Percentiles rank a stretch among this genome's conserved stretches.
phyloP scores from a whole-genome alignment of 1,140 invertebrate genomes.

The Sycobia sp. region DNA sequence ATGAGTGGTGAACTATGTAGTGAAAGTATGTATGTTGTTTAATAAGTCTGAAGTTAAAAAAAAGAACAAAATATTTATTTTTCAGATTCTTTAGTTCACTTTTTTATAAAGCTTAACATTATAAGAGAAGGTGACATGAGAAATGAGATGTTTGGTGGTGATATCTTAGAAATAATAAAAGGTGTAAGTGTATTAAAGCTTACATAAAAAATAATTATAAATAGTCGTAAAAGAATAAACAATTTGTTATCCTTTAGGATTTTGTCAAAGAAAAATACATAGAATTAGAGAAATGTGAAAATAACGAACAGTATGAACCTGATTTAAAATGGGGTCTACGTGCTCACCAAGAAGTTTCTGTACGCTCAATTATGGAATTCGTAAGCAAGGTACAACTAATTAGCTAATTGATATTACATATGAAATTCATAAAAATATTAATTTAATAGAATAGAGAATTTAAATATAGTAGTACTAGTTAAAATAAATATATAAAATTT shows the following conservation, averaged over 20 bases:
- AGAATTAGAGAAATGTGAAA: conserved; percentile 12
- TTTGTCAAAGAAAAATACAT: conserved; percentile 49
- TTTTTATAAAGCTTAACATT: conserved; percentile 43
- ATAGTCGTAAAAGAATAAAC: conserved; percentile 12
- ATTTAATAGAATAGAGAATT: no score
- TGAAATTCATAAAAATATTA: not conserved
- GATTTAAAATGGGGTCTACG: conserved; percentile 47
- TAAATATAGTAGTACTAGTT: no score
- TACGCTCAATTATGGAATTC: conserved; percentile 42
- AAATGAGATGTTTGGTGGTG: conserved; percentile 47
- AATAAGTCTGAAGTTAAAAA: no score
- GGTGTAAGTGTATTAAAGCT: conserved; percentile 39
- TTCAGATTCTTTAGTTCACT: conserved; percentile 43
- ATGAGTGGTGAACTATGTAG: conserved; percentile 43
- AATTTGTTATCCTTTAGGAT: conserved; percentile 38
- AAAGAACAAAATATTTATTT: conserved; percentile 21
- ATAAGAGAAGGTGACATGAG: conserved; percentile 17
- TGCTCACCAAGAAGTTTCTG: conserved; percentile 43
- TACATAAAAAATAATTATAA: not conserved
- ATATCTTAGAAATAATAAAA: conserved; percentile 42
- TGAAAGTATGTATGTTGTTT: conserved; percentile 50
- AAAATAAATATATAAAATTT: not conserved
- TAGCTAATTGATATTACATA: not conserved
- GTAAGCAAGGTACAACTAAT: conserved; percentile 40
- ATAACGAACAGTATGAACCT: conserved; percentile 15